Evolutionary conservation across 2,888 invertebrate genomes (phyloP).

Genomic region (Himalopsyche anomala): DNA sequence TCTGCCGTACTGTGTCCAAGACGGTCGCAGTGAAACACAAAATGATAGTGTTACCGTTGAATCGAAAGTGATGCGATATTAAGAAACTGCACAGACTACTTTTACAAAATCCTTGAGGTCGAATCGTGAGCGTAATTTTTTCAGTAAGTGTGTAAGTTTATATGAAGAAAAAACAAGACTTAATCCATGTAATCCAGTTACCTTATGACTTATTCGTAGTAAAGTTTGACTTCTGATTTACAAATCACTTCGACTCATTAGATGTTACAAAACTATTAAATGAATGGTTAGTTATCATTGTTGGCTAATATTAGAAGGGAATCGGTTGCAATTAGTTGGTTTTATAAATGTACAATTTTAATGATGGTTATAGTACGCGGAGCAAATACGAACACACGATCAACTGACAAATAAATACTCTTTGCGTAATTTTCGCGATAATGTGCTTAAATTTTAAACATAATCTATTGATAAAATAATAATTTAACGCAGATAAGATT

Average conservation of each 20-base stretch:
- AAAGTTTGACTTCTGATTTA: background rate
- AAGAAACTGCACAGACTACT: background rate
- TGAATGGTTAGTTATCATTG: no score
- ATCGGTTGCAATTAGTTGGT: background rate
- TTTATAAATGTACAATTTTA: background rate
- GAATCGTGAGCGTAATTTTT: background rate
- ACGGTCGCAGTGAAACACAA: slow-evolving; percentile 15
- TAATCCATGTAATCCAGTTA: background rate
- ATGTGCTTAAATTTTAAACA: no score
- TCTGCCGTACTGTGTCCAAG: background rate
- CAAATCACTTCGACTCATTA: background rate
- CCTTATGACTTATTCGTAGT: slow-evolving; percentile 10
- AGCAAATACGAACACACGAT: no score
- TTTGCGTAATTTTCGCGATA: no score
- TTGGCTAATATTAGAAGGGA: background rate
- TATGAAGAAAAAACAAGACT: background rate
- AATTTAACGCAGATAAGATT: no score
- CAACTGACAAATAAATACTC: no score
- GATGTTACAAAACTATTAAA: background rate
- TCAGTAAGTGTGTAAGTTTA: slow-evolving; percentile 9
- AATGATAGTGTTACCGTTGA: slow-evolving; percentile 4
- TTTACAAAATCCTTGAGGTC: slow-evolving; percentile 34
- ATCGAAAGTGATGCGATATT: slow-evolving; percentile 20
- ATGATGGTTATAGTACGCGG: no score
- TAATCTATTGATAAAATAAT: no score